Base-by-base conservation (phyloP, 2,113 vertebrate species). In the Psittacula cyanocephala region DNA sequence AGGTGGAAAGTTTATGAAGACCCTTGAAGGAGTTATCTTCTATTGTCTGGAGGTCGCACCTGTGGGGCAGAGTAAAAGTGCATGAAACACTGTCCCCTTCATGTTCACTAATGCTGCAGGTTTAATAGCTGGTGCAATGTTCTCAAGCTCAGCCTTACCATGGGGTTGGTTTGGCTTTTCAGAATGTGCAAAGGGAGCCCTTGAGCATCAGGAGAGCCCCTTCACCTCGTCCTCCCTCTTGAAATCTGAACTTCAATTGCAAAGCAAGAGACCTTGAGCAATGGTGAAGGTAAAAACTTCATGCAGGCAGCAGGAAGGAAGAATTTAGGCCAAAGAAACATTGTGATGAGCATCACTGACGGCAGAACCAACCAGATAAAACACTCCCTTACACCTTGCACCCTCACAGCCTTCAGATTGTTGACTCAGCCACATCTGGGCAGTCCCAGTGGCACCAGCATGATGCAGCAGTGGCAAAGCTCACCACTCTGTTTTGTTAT, bases 41-140 rank as follows among this genome's bases (percentile, higher is more conserved):
- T 74, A 98, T 97, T 15, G 39, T 71, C 25, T 91, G 80, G 68
- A 98, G 93, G 20, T 97, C 81, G 93, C 98, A 98, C 80, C 98
- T 98, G 79, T 81, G 41, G 44, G 59, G 41, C 9, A 89, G 72
- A 76, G 82, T 15, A 44, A 13, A 91, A 19, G 53, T 28, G 27
- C 17, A 44, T 86, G 67, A 92, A 80, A 47, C 46, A 77, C 19
- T n/a, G 46, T 52, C 79, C 67, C 49, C 86, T 33, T 37, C 41
- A 41, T 7, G 14, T 12, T 43, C 57, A 11, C 25, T 39, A 50
- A 79, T 1, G 1, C 15, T 37, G 35, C 55, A 52, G 70, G 71
- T 47, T 33, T n/a, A 19, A 22, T n/a, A 0, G 0, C 20, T 67
- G 24, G 44, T 88, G n/a, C 41, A 76, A n/a, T 53, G 8, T 28